Percentiles rank a stretch among this genome's conserved stretches.
Evolutionary conservation across 2,888 invertebrate species (phyloP).

Genomic region (Belgica antarctica): DNA sequence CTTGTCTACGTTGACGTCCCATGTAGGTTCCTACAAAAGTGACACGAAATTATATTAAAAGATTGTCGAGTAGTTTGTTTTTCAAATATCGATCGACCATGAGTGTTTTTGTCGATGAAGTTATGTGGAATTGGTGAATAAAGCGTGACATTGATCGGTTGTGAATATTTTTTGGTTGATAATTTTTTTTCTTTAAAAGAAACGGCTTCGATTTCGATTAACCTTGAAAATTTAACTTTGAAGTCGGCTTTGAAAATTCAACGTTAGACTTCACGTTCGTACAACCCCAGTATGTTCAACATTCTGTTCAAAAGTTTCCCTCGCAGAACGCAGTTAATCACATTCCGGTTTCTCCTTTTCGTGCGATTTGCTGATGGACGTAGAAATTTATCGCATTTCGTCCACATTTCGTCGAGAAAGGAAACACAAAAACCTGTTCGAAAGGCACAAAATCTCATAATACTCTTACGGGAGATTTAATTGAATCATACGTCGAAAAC

Average conservation of each 20-base stretch:
- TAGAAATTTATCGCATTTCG: constrained; percentile 14
- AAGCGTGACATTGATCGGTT: too few relatives aligned
- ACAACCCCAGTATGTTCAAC: too few relatives aligned
- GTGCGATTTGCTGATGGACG: neutral
- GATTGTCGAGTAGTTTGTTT: neutral
- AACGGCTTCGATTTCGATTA: neutral
- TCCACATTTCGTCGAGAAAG: neutral
- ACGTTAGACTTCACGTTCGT: too few relatives aligned
- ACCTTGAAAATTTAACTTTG: neutral
- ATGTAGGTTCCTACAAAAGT: constrained; percentile 66
- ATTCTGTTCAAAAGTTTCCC: neutral
- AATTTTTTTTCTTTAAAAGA: too few relatives aligned
- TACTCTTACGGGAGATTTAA: constrained; percentile 27
- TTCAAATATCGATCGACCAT: neutral
- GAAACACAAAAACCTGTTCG: constrained; percentile 9
- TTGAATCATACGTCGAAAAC: constrained; percentile 27
- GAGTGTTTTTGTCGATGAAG: too few relatives aligned
- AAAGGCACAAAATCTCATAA: constrained; percentile 8
- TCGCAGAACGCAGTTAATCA: neutral
- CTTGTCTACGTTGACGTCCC: constrained; percentile 62
- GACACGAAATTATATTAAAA: constrained; percentile 13
- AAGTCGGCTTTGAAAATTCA: neutral
- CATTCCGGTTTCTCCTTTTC: too few relatives aligned
- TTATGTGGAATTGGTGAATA: too few relatives aligned
- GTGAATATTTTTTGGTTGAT: too few relatives aligned